Base-by-base conservation (phyloP, 2,888 invertebrate genomes). In the Tanypteryx hageni region DNA sequence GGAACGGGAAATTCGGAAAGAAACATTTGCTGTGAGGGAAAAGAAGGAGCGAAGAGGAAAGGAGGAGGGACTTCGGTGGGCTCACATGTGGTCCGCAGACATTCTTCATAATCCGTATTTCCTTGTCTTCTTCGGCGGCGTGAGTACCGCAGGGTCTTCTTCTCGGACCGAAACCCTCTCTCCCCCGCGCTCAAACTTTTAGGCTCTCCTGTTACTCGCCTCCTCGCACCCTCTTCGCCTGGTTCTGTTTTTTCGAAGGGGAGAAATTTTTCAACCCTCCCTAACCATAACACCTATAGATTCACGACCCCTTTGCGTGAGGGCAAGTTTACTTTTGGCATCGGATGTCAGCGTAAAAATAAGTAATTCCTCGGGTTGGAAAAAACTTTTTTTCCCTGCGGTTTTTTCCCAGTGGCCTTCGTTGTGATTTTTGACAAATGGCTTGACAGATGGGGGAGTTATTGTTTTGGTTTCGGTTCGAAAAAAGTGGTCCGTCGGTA, bases 31-130 rank as follows among this genome's bases (percentile, higher is more conserved):
- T 22, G 27, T 76, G 76, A 76, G 22, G 22, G 22, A 22, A 27
- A 22, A 68, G n/a, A 68, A 11, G 76, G 27, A 76, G 76, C 76
- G 76, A 76, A 76, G 27, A 22, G 76, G 18, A 76, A 0, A 76
- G 76, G 27, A 76, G 76, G 27, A 76, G 76, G 44, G 44, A 76
- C 22, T 8, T 76, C 76, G 76, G 22, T 27, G 85, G 16, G 59
- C 68, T 44, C 89, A 89, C 89, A 89, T 89, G 68, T 89, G 89
- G 64, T 64, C 89, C 22, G 64, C 89, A 89, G 89, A 68, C 89
- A n/a, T 56, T 64, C 89, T 64, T 18, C 89, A 68, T 64, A 31
- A 56, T 68, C 64, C 89, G 64, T 18, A 68, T 89, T 64, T 68
- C 89, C 64, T 89, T 86, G 89, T 89, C 89, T 64, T 64, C 89